Conservation (phyloP, 2,888 invertebrate species). For the Drosophila mayaguana region DNA sequence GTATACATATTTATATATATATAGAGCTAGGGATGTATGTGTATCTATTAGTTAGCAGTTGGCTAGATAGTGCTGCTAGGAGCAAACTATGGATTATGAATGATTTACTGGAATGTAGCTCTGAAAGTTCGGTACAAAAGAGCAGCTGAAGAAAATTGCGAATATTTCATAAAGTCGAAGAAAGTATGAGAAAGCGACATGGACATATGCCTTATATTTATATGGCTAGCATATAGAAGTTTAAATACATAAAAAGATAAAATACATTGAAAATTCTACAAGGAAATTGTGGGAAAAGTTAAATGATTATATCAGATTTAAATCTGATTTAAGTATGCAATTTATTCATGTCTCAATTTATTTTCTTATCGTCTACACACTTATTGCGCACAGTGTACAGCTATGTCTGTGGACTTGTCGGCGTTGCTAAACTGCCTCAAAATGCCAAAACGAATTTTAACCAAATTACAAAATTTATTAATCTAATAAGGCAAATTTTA, state of each 20-base stretch:
- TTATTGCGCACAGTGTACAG: conserved; percentile 28
- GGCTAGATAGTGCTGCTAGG: conserved; percentile 43
- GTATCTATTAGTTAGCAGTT: conserved; percentile 59
- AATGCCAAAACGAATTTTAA: conserved; percentile 72
- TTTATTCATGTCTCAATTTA: background rate
- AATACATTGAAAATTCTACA: background rate
- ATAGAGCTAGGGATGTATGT: conserved; percentile 12
- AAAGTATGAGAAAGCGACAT: background rate
- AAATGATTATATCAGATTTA: background rate
- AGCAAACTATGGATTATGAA: conserved; percentile 66
- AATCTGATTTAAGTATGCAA: conserved; percentile 1
- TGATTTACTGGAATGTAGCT: conserved; percentile 55
- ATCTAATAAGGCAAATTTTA: conserved; percentile 80
- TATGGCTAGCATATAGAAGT: background rate
- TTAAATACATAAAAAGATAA: background rate
- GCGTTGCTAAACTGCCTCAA: conserved; percentile 30
- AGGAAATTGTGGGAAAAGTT: background rate
- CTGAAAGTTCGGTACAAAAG: conserved; percentile 2
- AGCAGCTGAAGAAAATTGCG: conserved; percentile 1
- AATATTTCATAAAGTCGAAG: conserved; percentile 6
- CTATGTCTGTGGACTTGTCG: conserved; percentile 10
- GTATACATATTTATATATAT: conserved; percentile 4
- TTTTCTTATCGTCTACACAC: conserved; percentile 6
- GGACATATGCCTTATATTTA: background rate
- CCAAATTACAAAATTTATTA: conserved; percentile 79